Percentiles rank a stretch among this genome's conserved stretches.
Evolutionary conservation across 1,140 invertebrate genomes (phyloP).

Genomic region (Aphidius ervi): DNA sequence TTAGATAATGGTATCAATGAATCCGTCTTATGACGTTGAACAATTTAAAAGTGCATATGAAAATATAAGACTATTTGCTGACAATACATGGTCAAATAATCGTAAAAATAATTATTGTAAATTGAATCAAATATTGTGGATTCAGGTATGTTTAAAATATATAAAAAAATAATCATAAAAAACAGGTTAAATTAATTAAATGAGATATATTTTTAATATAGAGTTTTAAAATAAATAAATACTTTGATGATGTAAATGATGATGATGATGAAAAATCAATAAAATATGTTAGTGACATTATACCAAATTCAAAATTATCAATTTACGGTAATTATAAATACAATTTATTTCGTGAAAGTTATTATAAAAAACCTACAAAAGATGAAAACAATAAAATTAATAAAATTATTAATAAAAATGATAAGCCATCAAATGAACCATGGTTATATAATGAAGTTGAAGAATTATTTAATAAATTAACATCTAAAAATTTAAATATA

Average conservation of each 20-base stretch:
- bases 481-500: constrained; percentile 16
- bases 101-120: constrained; percentile 38
- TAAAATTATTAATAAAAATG: not conserved
- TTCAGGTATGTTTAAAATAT: constrained; percentile 37
- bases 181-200: no score
- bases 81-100: constrained; percentile 41
- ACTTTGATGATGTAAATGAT: constrained; percentile 18
- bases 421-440: constrained; percentile 29
- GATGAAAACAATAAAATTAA: not conserved
- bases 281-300: constrained; percentile 11
- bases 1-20: constrained; percentile 43
- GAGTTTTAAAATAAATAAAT: constrained; percentile 23
- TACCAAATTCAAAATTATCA: constrained; percentile 8
- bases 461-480: constrained; percentile 39
- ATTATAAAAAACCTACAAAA: not conserved
- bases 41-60: constrained; percentile 43
- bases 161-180: no score
- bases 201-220: no score
- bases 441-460: constrained; percentile 48
- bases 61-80: constrained; percentile 44
- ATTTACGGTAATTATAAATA: constrained; percentile 5
- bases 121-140: constrained; percentile 42
- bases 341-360: constrained; percentile 2
- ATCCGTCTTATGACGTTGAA: constrained; percentile 42
- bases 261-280: constrained; percentile 19